Evolutionary conservation across 1,140 invertebrate species (phyloP), one percentile per base, ranked within the genome.

Genomic region (Sminthurides bifidus): DNA sequence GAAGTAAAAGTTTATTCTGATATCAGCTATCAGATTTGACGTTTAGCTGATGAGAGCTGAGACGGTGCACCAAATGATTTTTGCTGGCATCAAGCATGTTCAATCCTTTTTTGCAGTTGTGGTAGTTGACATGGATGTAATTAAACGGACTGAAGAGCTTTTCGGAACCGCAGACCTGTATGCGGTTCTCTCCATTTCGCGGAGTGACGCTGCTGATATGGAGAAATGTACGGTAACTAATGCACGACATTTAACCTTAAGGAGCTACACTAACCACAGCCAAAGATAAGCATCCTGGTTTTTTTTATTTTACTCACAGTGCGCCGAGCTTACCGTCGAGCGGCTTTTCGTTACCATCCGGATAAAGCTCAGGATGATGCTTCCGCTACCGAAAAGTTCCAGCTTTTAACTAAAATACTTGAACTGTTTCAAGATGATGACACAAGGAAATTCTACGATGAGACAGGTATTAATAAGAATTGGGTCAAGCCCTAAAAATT

Each of bases 401-500:
- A 49, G 30, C 6, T 49, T 5, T 8, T 49, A n/a, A 3, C 3
- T 8, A 6, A 17, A 19, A 49, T 49, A 4, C 35, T 33, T 35
- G 46, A 49, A 5, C 4, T 49, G 10, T 26, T 49, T 17, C 31
- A 49, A 33, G 29, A 49, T 49, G 30, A 49, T n/a, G 46, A 49
- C 3, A 6, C 29, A 17, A 49, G 35, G 24, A 49, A 49, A 17
- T n/a, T 8, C 5, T 49, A 49, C 35, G 46, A 49, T 33, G 6
- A 49, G 17, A 49, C 46, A 33, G 46, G 46, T 17, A 41, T 46
- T 5, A 43, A 10, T 43, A 43, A 21, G 5, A 8, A 43, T 43
- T 43, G 6, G 5, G 21, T 43, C 6, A 43, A 43, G 10, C 40
- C 21, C 8, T 43, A 5, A 43, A 43, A 17, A 15, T 43, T 21